These are phyloP conservation scores for Lutraria rhynchaena DNA, from an alignment of 1,140 invertebrate genomes.

Conservation along the genomic window DNA sequence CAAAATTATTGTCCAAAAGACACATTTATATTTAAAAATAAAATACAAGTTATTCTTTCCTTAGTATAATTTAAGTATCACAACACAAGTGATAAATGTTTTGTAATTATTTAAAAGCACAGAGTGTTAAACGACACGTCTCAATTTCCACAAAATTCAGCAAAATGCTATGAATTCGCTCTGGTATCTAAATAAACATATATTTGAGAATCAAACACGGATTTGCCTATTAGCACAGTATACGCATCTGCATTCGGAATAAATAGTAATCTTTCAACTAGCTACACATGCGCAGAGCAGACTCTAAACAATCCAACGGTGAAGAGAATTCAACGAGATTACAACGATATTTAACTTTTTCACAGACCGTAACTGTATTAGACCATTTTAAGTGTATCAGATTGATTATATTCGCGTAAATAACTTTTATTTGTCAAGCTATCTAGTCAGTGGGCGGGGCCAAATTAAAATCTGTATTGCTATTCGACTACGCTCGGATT, in stretches of 20 bases:
- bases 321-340: constrained; percentile 45
- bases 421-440: constrained; percentile 51
- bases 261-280: constrained; percentile 34
- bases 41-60: no score
- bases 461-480: constrained; percentile 12
- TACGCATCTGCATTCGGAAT: constrained; percentile 23
- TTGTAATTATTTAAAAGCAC: no score
- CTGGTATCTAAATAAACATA: no score
- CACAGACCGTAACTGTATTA: constrained; percentile 40
- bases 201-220: constrained; percentile 6
- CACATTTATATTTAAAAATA: no score
- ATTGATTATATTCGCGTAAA: constrained; percentile 47
- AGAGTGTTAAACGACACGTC: no score
- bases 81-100: no score
- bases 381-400: constrained; percentile 49
- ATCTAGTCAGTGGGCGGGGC: constrained; percentile 29
- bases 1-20: no score
- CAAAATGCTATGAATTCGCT: no score
- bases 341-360: constrained; percentile 37
- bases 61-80: no score
- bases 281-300: constrained; percentile 47
- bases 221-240: constrained; percentile 31
- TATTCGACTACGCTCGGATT: constrained; percentile 51
- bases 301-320: not conserved
- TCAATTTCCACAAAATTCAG: no score